A percentile compares a stretch with the other conserved stretches of the same genome.
These are phyloP conservation scores for Halichoerus grypus DNA, from an alignment of 2,113 vertebrate genomes.

Conservation along the genomic window DNA sequence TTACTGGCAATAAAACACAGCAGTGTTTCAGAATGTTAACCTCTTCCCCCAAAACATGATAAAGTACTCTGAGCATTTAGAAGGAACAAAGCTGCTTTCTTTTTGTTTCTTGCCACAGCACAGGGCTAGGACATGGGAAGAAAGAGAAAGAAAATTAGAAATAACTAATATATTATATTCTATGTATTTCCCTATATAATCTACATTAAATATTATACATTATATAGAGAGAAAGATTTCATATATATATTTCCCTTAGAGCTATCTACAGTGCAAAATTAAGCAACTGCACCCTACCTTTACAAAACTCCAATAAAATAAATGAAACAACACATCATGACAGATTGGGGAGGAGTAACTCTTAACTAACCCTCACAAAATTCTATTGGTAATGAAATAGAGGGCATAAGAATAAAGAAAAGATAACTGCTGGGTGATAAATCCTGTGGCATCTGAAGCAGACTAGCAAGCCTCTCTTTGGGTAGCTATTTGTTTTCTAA, in stretches of 20 bases:
- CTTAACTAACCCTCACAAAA: not conserved
- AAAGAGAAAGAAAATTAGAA: not conserved
- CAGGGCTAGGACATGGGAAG: not conserved
- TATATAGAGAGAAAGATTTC: not conserved
- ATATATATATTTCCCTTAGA: not conserved
- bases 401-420: not conserved
- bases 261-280: not conserved
- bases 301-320: not conserved
- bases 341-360: not conserved
- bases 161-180: not conserved
- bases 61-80: conserved; percentile 35
- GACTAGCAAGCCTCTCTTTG: not conserved
- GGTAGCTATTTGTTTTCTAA: conserved; percentile 35
- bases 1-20: conserved; percentile 78
- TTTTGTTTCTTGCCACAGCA: not conserved
- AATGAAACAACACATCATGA: not conserved
- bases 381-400: not conserved
- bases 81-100: not conserved
- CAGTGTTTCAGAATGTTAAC: conserved; percentile 73
- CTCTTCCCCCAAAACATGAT: conserved; percentile 70
- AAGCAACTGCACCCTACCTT: not conserved
- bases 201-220: not conserved
- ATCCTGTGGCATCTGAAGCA: not conserved
- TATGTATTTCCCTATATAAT: not conserved
- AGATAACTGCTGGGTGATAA: not conserved